Evolutionary conservation across 2,888 invertebrate species (phyloP).

Genomic region (Willowsia nigromaculata): DNA sequence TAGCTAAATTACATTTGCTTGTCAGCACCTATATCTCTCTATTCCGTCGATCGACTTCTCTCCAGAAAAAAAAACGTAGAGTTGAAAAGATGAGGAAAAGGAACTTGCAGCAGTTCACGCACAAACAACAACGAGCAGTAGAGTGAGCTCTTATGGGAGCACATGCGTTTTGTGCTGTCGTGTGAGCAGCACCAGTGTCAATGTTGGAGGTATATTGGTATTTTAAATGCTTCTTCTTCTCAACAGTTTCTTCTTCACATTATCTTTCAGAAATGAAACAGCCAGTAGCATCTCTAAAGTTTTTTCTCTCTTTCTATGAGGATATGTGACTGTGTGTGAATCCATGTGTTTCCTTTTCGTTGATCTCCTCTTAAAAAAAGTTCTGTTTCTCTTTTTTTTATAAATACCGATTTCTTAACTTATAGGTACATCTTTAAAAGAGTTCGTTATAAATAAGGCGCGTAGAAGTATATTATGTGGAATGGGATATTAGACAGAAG

Average conservation of each 20-base stretch:
- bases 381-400: conserved; percentile 2
- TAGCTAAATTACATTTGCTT: conserved; percentile 70
- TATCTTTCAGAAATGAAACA: conserved; percentile 2
- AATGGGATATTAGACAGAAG: not conserved
- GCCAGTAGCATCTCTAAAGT: not conserved
- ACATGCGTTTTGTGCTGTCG: not conserved
- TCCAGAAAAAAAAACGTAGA: conserved; percentile 22
- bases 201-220: not conserved
- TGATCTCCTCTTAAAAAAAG: conserved; percentile 16
- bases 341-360: not conserved
- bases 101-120: conserved; percentile 2
- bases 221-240: not conserved
- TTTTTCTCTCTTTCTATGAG: not conserved
- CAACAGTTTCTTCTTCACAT: not conserved
- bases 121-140: conserved; percentile 16
- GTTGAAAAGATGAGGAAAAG: not conserved
- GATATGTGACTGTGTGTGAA: not conserved
- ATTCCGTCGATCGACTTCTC: conserved; percentile 48
- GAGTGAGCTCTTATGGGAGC: not conserved
- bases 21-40: conserved; percentile 68
- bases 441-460: conserved; percentile 36
- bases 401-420: conserved; percentile 14
- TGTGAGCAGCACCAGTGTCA: not conserved
- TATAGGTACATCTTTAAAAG: not conserved
- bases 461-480: conserved; percentile 32